These are phyloP conservation scores for Drosophila simulans DNA, from an alignment of 1,140 invertebrate species.

Conservation along the genomic window DNA sequence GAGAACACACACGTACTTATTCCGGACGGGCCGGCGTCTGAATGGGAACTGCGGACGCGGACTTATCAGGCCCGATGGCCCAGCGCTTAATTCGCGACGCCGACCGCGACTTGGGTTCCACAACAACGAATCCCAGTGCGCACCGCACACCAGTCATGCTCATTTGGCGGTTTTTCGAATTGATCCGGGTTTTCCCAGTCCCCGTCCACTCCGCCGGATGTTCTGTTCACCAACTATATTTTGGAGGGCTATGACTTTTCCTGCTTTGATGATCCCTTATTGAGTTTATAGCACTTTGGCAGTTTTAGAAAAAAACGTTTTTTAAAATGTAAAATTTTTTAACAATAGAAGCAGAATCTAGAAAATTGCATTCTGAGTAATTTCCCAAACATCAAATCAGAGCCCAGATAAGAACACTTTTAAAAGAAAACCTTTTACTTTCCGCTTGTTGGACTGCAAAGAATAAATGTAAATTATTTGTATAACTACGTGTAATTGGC, in stretches of 20 bases:
- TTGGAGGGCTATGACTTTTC: background rate
- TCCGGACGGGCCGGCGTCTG: conserved; percentile 45
- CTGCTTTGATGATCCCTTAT: too few relatives aligned
- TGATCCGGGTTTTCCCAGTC: background rate
- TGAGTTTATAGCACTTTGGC: too few relatives aligned
- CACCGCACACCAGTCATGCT: conserved; percentile 31
- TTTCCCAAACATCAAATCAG: too few relatives aligned
- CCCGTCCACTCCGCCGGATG: too few relatives aligned
- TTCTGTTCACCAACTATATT: background rate
- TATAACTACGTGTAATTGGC: background rate
- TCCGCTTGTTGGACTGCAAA: too few relatives aligned
- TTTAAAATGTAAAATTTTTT: too few relatives aligned
- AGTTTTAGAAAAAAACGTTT: too few relatives aligned
- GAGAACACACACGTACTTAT: conserved; percentile 6
- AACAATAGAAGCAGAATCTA: too few relatives aligned
- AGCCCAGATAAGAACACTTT: too few relatives aligned
- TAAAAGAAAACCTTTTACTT: too few relatives aligned
- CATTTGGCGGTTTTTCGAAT: conserved; percentile 5
- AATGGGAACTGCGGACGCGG: conserved; percentile 37
- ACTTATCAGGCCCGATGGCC: conserved; percentile 76
- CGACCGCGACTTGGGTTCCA: conserved; percentile 50
- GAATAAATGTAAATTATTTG: too few relatives aligned
- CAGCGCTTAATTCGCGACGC: conserved; percentile 62
- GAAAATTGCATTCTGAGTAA: too few relatives aligned
- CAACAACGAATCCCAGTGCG: conserved; percentile 65